Evolutionary conservation across 2,113 vertebrate species (phyloP).

Genomic region (Megaceryle torquata): DNA sequence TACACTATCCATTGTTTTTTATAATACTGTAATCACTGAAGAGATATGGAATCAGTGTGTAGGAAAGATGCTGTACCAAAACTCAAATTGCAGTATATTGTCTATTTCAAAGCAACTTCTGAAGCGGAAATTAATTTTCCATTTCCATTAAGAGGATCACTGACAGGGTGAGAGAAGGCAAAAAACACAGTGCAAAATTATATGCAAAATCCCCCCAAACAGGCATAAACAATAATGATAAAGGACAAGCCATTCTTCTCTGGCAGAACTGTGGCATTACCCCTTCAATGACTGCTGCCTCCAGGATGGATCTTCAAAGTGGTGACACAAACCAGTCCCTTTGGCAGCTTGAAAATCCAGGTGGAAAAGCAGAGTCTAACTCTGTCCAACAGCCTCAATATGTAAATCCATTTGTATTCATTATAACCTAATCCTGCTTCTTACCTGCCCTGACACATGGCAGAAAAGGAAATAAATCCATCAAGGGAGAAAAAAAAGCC

Average conservation of each 20-base stretch:
- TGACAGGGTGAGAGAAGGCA: not conserved
- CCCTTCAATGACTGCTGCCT: not conserved
- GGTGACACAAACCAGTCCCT: not conserved
- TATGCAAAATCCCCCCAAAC: not conserved
- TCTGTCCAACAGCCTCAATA: not conserved
- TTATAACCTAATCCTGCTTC: not conserved
- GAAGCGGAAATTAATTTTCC: constrained; percentile 22
- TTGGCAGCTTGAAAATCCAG: not conserved
- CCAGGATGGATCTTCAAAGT: not conserved
- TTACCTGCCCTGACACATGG: not conserved
- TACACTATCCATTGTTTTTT: not conserved
- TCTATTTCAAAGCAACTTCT: constrained; percentile 18
- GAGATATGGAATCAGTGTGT: not conserved
- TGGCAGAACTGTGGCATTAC: not conserved
- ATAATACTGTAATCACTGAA: not conserved
- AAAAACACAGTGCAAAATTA: not conserved
- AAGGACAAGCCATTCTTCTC: not conserved
- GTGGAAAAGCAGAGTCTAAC: not conserved
- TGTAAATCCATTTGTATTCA: not conserved
- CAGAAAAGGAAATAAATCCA: not conserved
- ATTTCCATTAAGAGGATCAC: not conserved
- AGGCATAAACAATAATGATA: not conserved
- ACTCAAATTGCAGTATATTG: not conserved
- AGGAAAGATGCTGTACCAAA: not conserved
- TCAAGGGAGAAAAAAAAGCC: not conserved